Percentiles rank a stretch among this genome's conserved stretches.
These are phyloP conservation scores for Acrossocheilus fasciatus DNA, from an alignment of 2,797 vertebrate species.

Conservation along the genomic window DNA sequence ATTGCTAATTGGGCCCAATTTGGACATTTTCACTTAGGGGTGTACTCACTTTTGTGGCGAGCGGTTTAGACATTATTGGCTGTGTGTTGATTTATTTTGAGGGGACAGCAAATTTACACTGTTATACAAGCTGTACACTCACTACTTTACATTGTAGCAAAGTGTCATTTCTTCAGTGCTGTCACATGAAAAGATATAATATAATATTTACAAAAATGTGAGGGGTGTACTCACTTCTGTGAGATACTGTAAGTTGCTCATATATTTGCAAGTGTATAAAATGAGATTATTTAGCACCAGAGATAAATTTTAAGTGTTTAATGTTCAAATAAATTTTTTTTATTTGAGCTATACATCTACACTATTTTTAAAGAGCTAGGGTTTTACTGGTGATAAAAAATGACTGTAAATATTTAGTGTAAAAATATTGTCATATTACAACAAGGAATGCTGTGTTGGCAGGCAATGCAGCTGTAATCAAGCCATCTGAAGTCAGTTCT, in stretches of 20 bases:
- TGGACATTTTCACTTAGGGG: too few species aligned
- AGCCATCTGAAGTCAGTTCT: slow-evolving; percentile 80
- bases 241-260: not conserved
- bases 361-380: not conserved
- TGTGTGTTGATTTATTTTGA: too few species aligned
- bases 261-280: not conserved
- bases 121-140: too few species aligned
- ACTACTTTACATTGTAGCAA: too few species aligned
- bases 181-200: too few species aligned
- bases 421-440: not conserved
- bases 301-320: not conserved
- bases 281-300: not conserved
- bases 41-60: too few species aligned
- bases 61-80: too few species aligned
- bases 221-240: too few species aligned
- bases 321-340: not conserved
- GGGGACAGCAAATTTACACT: too few species aligned
- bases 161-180: too few species aligned
- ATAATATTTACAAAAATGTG: too few species aligned
- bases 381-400: not conserved
- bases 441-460: slow-evolving; percentile 13
- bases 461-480: slow-evolving; percentile 83
- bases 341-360: not conserved
- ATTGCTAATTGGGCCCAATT: too few species aligned
- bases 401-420: not conserved